Evolutionary conservation across 2,888 invertebrate species (phyloP).

Genomic region (Amphimallon solstitiale): DNA sequence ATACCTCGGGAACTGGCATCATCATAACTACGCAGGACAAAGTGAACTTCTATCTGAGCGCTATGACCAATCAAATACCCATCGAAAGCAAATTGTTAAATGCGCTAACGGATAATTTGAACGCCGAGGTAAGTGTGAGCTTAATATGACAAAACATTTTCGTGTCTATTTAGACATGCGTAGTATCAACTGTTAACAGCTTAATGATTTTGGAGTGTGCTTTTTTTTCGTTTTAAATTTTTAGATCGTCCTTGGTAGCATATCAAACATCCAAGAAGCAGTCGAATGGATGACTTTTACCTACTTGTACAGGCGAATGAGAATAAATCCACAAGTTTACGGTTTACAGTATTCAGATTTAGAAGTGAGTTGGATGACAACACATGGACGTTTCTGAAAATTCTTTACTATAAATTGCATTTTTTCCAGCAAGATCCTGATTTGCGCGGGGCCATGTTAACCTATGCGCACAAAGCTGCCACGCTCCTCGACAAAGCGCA

Average conservation of each 20-base stretch:
- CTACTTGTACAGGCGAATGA: constrained; percentile 93
- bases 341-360: constrained; percentile 71
- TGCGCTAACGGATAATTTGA: constrained; percentile 93
- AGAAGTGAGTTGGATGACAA: constrained; percentile 64
- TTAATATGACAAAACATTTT: too few species aligned
- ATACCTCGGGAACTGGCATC: constrained; percentile 91
- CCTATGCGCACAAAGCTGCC: constrained; percentile 83
- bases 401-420: constrained; percentile 9
- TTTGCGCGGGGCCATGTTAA: constrained; percentile 79
- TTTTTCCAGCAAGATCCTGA: constrained; percentile 74
- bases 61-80: constrained; percentile 95
- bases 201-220: too few species aligned
- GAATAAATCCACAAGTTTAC: constrained; percentile 86
- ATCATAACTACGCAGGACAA: constrained; percentile 95
- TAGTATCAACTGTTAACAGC: too few species aligned
- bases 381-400: background rate
- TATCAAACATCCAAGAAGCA: constrained; percentile 94
- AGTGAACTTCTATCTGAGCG: constrained; percentile 90
- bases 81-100: constrained; percentile 97
- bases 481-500: constrained; percentile 88
- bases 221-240: constrained; percentile 47
- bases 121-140: constrained; percentile 95
- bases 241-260: constrained; percentile 92
- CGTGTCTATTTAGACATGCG: too few species aligned
- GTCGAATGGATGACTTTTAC: constrained; percentile 98